Evolutionary conservation across 2,797 vertebrate genomes (phyloP).

Genomic region (Acrossocheilus wenchowensis): DNA sequence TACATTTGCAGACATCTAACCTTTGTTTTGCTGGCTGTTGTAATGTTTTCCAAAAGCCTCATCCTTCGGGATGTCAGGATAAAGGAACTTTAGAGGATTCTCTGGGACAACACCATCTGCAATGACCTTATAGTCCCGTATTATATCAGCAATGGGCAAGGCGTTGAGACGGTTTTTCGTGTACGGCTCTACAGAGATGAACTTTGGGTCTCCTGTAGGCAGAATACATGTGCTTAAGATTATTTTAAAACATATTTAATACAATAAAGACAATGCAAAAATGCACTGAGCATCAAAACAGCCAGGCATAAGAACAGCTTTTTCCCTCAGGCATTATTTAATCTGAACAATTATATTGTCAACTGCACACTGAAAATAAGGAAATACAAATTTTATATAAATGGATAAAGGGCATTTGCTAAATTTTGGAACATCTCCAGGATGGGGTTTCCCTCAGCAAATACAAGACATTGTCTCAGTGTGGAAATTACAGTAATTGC

Average conservation of each 20-base stretch:
- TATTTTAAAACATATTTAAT: not conserved
- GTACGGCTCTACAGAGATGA: slow-evolving; percentile 97
- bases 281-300: not conserved
- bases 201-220: slow-evolving; percentile 85
- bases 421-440: slow-evolving; percentile 1
- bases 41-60: slow-evolving; percentile 95
- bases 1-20: slow-evolving; percentile 63
- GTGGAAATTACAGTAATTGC: not conserved
- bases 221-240: not conserved
- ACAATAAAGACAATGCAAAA: not conserved
- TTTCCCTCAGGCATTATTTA: not conserved
- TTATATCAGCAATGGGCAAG: slow-evolving; percentile 92
- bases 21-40: slow-evolving; percentile 92
- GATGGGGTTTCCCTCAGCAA: slow-evolving; percentile 16
- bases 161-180: slow-evolving; percentile 91
- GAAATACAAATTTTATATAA: no score
- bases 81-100: slow-evolving; percentile 95
- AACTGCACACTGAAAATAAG: not conserved
- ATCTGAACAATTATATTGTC: not conserved
- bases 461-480: not conserved
- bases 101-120: slow-evolving; percentile 90
- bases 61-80: slow-evolving; percentile 94
- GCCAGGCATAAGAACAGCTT: not conserved
- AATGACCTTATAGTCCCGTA: slow-evolving; percentile 96
- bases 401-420: not conserved